These are phyloP conservation scores for Megatriorchis doriae DNA, from an alignment of 2,113 vertebrate species.

Conservation along the genomic window DNA sequence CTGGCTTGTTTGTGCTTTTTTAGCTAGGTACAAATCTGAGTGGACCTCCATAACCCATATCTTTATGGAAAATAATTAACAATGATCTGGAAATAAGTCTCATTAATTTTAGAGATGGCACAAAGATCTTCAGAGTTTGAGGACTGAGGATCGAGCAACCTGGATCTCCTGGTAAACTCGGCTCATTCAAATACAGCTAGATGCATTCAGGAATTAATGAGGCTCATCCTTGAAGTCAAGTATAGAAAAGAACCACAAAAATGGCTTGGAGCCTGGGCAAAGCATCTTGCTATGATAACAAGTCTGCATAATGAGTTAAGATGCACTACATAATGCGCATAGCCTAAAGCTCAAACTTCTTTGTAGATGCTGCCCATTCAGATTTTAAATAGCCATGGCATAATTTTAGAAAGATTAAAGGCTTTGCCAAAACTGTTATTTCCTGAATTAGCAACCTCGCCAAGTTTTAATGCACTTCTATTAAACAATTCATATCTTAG, in stretches of 20 bases:
- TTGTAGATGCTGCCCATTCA: constrained; percentile 27
- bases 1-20: not conserved
- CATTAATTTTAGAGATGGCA: not conserved
- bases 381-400: constrained; percentile 4
- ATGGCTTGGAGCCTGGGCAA: constrained; percentile 14
- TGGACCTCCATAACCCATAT: not conserved
- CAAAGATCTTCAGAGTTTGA: not conserved
- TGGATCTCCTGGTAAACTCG: not conserved
- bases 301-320: not conserved
- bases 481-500: not conserved
- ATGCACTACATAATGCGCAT: not conserved
- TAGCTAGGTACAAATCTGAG: not conserved
- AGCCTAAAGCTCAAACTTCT: constrained; percentile 36
- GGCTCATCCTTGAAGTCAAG: not conserved
- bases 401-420: not conserved
- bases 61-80: not conserved
- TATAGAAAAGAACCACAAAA: constrained; percentile 11
- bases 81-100: not conserved
- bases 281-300: not conserved
- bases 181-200: not conserved
- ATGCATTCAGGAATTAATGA: not conserved
- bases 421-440: constrained; percentile 1
- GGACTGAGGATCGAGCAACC: not conserved
- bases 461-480: not conserved
- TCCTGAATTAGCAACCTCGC: not conserved